Evolutionary conservation across 2,113 vertebrate genomes (phyloP).

Genomic region (Bubo blakistoni): DNA sequence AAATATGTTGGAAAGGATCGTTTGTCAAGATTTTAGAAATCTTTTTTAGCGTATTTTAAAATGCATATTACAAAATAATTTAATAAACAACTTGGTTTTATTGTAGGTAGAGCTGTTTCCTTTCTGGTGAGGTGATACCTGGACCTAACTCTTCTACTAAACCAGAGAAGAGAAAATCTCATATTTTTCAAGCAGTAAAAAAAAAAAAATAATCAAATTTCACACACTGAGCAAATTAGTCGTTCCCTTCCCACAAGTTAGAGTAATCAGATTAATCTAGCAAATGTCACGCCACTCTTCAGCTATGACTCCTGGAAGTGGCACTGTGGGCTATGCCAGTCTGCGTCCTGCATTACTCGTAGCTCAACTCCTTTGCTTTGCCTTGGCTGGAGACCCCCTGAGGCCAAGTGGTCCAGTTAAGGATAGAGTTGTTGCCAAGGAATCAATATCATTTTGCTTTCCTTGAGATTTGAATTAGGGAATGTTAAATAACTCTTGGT

Average conservation of each 20-base stretch:
- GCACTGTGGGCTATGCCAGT: background rate
- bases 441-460: background rate
- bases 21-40: background rate
- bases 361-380: background rate
- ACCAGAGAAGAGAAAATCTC: background rate
- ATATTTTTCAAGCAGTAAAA: background rate
- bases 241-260: background rate
- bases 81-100: background rate
- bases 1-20: background rate
- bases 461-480: background rate
- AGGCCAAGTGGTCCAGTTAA: background rate
- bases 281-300: background rate
- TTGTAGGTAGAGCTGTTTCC: background rate
- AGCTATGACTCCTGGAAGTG: background rate
- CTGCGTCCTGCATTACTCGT: too few relatives aligned
- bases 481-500: background rate
- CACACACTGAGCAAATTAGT: background rate
- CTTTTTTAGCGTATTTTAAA: background rate
- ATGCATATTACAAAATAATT: background rate
- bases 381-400: background rate
- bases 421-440: background rate
- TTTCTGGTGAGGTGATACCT: background rate
- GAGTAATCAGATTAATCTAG: background rate
- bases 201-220: background rate
- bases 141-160: background rate